Evolutionary conservation across 2,797 vertebrate species (phyloP).

Genomic region (Sus cebifrons): DNA sequence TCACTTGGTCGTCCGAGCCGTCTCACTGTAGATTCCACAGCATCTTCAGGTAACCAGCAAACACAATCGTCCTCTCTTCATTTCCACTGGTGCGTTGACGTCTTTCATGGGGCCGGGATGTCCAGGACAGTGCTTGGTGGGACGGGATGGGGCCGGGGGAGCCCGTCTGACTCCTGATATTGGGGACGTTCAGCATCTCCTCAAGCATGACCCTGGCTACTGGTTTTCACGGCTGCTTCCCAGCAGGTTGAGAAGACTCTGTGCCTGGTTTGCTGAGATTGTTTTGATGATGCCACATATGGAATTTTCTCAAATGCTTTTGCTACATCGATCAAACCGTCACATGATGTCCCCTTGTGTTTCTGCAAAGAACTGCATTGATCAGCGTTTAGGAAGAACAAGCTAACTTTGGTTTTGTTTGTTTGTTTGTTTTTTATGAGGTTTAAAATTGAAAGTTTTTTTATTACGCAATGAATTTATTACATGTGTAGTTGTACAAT

Average conservation of each 20-base stretch:
- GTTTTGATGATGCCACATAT: fast-evolving
- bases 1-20: background rate
- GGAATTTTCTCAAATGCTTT: background rate
- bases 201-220: background rate
- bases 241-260: background rate
- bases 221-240: background rate
- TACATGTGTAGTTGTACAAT: too few species aligned
- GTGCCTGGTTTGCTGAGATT: background rate
- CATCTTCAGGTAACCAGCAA: fast-evolving
- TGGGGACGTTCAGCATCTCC: background rate
- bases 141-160: background rate
- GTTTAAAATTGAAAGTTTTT: too few species aligned
- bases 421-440: too few species aligned
- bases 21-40: background rate
- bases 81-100: background rate
- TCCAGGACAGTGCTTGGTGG: background rate
- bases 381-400: background rate
- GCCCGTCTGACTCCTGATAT: background rate
- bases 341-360: background rate
- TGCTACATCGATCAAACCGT: fast-evolving
- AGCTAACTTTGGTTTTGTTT: background rate
- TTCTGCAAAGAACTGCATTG: background rate
- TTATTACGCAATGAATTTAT: too few species aligned
- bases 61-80: background rate
- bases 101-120: background rate